phyloP scores from a whole-genome alignment of 1,140 invertebrate species.

The Penaeus chinensis region DNA sequence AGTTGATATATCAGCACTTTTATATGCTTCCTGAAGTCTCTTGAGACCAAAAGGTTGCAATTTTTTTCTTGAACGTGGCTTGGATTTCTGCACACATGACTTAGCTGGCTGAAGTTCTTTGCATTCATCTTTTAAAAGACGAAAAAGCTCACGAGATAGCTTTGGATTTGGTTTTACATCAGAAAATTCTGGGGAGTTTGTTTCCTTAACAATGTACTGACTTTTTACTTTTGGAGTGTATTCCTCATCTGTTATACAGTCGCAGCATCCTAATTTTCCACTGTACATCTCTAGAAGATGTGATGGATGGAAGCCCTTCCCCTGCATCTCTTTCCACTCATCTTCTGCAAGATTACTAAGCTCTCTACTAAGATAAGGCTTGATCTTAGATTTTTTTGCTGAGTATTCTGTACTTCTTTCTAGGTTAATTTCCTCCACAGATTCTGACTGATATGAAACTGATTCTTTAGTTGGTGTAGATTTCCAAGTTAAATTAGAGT shows the following conservation, averaged over 20 bases:
- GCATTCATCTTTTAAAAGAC: slow-evolving; percentile 50
- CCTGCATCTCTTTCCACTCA: slow-evolving; percentile 47
- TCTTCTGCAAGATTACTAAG: slow-evolving; percentile 31
- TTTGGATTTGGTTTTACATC: slow-evolving; percentile 21
- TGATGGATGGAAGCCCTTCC: slow-evolving; percentile 49
- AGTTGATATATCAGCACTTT: background rate
- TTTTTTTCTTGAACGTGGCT: slow-evolving; percentile 1
- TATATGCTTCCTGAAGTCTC: background rate
- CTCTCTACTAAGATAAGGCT: slow-evolving; percentile 3
- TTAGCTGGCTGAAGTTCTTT: slow-evolving; percentile 35
- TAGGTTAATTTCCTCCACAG: background rate
- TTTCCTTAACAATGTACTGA: background rate
- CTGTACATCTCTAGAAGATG: slow-evolving; percentile 25
- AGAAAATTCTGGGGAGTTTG: background rate
- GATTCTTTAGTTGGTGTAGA: too few relatives aligned
- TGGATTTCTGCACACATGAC: background rate
- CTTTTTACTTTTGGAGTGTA: background rate
- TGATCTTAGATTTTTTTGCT: background rate
- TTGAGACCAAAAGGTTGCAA: slow-evolving; percentile 8
- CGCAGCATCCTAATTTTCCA: slow-evolving; percentile 4
- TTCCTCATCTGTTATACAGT: slow-evolving; percentile 35
- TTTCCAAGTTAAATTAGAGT: too few relatives aligned
- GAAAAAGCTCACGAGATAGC: slow-evolving; percentile 36
- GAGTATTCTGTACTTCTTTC: background rate
- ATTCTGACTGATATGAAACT: background rate